These are phyloP conservation scores for Scaptomyza montana DNA, from an alignment of 1,140 invertebrate species.

Conservation along the genomic window DNA sequence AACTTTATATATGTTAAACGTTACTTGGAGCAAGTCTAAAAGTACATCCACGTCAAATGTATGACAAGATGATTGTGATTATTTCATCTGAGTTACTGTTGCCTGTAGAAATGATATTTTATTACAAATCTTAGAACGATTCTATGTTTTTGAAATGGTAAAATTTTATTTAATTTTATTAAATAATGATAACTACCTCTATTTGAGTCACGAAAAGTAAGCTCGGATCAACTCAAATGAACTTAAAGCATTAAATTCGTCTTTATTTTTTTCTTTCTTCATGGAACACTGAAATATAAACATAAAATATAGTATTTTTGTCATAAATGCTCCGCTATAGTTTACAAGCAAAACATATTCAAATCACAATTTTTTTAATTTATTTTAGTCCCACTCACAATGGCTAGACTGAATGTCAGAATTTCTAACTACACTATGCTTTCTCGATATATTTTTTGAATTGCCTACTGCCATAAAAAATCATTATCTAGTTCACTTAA, in stretches of 20 bases:
- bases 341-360: constrained; percentile 28
- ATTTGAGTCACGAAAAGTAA: too few species aligned
- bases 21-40: not conserved
- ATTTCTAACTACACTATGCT: constrained; percentile 17
- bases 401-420: too few species aligned
- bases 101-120: not conserved
- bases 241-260: too few species aligned
- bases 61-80: not conserved
- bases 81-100: not conserved
- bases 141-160: not conserved
- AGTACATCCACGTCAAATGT: constrained; percentile 10
- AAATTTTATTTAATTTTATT: not conserved
- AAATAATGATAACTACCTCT: too few species aligned
- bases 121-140: not conserved
- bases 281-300: too few species aligned
- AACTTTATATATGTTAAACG: not conserved
- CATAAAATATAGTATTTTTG: not conserved
- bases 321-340: constrained; percentile 37
- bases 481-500: too few species aligned
- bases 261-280: too few species aligned
- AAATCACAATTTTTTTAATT: not conserved
- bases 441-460: too few species aligned
- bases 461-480: too few species aligned
- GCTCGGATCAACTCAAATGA: too few species aligned
- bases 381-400: too few species aligned